These are phyloP conservation scores for Philonicus albiceps DNA, from an alignment of 2,888 invertebrate genomes.

Conservation along the genomic window DNA sequence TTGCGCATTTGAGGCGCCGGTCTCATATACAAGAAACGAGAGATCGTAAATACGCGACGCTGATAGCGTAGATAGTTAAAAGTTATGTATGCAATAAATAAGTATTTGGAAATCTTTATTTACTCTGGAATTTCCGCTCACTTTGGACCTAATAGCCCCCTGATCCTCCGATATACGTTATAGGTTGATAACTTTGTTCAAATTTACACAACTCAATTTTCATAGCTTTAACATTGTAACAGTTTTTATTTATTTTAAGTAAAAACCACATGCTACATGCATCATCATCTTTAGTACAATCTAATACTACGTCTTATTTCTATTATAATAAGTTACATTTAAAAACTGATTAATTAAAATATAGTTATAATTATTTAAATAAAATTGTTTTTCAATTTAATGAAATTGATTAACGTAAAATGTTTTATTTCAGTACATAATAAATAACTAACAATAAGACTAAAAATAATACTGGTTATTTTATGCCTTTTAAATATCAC, in stretches of 20 bases:
- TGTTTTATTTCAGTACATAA: background rate
- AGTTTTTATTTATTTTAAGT: background rate
- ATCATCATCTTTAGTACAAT: too few relatives aligned
- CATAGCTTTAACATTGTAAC: background rate
- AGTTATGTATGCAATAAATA: too few relatives aligned
- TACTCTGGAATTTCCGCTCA: too few relatives aligned
- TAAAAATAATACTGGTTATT: constrained; percentile 7
- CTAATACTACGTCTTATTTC: background rate
- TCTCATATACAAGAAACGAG: too few relatives aligned
- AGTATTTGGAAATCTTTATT: too few relatives aligned
- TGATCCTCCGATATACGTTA: too few relatives aligned
- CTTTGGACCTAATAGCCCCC: too few relatives aligned
- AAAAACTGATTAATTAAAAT: background rate
- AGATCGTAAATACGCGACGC: too few relatives aligned
- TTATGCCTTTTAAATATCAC: background rate
- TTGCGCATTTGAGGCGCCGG: too few relatives aligned
- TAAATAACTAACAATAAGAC: background rate
- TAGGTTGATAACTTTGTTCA: too few relatives aligned
- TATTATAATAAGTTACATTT: background rate
- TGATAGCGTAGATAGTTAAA: too few relatives aligned
- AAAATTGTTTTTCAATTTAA: background rate
- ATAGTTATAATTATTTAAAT: background rate
- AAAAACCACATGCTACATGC: background rate
- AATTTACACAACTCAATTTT: background rate
- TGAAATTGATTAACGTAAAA: background rate